A percentile compares a stretch with the other conserved stretches of the same genome.
Evolutionary conservation across 2,888 invertebrate genomes (phyloP).

Genomic region (Leucoma salicis): DNA sequence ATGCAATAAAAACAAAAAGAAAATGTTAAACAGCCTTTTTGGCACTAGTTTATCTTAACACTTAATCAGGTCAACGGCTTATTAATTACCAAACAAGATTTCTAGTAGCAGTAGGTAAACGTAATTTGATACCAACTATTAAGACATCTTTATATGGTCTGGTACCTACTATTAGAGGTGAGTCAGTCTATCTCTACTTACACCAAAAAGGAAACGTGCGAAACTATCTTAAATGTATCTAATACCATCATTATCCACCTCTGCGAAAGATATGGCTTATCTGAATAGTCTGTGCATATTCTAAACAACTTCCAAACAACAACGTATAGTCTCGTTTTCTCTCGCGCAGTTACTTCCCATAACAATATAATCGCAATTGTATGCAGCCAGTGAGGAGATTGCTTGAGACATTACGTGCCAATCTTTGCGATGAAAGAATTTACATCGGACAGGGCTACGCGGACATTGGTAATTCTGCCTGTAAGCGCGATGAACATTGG

Average conservation of each 20-base stretch:
- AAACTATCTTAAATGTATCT: no score
- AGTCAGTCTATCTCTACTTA: no score
- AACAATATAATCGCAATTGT: constrained; percentile 37
- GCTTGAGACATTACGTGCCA: constrained; percentile 34
- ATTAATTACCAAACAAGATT: background rate
- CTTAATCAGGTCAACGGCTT: background rate
- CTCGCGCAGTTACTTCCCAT: background rate
- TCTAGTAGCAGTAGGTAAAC: no score
- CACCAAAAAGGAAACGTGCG: no score
- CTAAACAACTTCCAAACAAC: background rate
- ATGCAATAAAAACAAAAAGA: no score
- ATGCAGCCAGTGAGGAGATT: constrained; percentile 37
- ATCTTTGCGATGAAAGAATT: constrained; percentile 38
- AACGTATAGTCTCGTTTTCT: background rate
- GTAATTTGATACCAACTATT: no score
- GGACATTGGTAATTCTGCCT: constrained; percentile 24
- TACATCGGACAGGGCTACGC: constrained; percentile 19
- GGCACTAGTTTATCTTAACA: background rate
- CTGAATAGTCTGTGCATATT: background rate
- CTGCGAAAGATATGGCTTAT: background rate
- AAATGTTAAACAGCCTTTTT: background rate
- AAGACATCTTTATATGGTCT: no score
- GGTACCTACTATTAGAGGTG: no score
- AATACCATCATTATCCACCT: background rate
- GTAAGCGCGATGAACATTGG: constrained; percentile 25